Percentiles rank a stretch among this genome's conserved stretches.
Evolutionary conservation across 64 coral and sea anemone species (phyloP).

Genomic region (Platygyra sinensis): DNA sequence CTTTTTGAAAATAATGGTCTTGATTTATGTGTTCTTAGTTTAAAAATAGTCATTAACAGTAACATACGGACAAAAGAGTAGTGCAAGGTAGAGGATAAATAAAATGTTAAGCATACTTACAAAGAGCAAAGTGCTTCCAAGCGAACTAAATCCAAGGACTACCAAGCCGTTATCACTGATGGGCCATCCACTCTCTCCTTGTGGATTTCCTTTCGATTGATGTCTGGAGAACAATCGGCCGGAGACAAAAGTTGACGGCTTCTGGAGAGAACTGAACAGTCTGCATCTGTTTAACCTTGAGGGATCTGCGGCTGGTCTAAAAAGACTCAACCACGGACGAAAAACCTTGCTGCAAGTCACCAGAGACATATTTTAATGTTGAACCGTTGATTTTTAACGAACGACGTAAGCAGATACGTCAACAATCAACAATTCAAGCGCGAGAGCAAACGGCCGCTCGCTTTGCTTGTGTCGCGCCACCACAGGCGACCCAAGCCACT

Average conservation of each 20-base stretch:
- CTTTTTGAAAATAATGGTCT: too few species aligned
- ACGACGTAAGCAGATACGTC: too few species aligned
- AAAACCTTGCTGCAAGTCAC: conserved; percentile 62
- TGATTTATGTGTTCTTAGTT: too few species aligned
- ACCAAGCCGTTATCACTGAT: conserved; percentile 59
- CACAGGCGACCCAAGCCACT: too few species aligned
- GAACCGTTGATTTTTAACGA: neutral
- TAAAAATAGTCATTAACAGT: too few species aligned
- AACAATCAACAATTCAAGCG: too few species aligned
- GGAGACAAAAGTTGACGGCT: conserved; percentile 1
- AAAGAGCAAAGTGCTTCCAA: neutral
- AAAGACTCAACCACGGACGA: conserved; percentile 56
- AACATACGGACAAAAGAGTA: too few species aligned
- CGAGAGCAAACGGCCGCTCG: too few species aligned
- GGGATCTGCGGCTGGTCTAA: conserved; percentile 38
- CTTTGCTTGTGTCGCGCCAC: too few species aligned
- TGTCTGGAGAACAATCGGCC: neutral
- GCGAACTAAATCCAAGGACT: conserved; percentile 56
- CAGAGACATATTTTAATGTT: conserved; percentile 47
- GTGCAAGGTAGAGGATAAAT: too few species aligned
- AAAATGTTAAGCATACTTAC: too few species aligned
- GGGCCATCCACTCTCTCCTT: neutral
- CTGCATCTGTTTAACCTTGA: conserved; percentile 8
- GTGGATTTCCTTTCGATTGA: neutral
- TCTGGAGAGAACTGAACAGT: conserved; percentile 43